Base-by-base conservation (phyloP, 2,888 invertebrate species). In the Meghimatium bilineatum region DNA sequence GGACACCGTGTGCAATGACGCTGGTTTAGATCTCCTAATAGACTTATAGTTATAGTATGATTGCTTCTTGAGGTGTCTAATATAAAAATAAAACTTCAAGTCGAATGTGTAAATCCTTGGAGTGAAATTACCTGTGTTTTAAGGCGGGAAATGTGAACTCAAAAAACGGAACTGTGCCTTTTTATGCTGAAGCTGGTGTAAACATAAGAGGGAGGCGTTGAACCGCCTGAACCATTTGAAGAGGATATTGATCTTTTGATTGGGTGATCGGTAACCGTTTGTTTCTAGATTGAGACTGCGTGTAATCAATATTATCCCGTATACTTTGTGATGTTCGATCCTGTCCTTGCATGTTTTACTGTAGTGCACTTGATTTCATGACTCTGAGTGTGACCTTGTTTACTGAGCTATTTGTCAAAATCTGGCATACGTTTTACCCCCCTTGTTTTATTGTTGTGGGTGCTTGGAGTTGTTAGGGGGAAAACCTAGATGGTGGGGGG, bases 221-320 rank as follows among this genome's bases (percentile, higher is more conserved):
- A 74, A 52, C 74, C 32, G 34, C 1, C 74, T 74, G 74, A 74
- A 74, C 74, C 52, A 38, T 29, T 52, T 32, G 52, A 52, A 32
- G 49, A 32, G 52, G n/a, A 1, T 77, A 77, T 77, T 63, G 76
- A 77, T 77, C 76, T 36, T 63, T 36, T 77, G 60, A 60, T 36
- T 63, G 44, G 36, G 60, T 60, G 76, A 77, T 77, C 63, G 76
- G 63, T 38, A 6, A 26, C 60, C 63, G 36, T 77, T 32, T 77
- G 76, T 77, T 32, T 23, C 36, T 26, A 6, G n/a, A 38, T 36
- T 77, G 63, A 63, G 26, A 36, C n/a, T 36, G 36, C 23, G 17
- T 14, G 5, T 23, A 77, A 77, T 77, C 76, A 23, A 77, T 77
- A 77, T 29, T 32, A 5, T 32, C 6, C 66, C 14, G 32, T 66